Evolutionary conservation across 2,888 invertebrate species (phyloP).

Genomic region (Hydraecia micacea): DNA sequence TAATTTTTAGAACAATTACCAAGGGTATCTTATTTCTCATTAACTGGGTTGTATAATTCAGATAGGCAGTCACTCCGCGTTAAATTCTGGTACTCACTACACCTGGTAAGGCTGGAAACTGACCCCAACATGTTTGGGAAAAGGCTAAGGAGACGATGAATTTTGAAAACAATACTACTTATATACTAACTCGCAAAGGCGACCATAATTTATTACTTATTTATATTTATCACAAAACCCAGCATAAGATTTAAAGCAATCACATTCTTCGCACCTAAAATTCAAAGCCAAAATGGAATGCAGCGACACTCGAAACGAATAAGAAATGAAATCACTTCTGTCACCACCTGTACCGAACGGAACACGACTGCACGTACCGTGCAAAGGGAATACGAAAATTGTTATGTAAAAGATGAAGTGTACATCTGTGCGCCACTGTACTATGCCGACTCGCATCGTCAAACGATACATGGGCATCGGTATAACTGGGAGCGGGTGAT

Average conservation of each 20-base stretch:
- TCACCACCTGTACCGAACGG: constrained; percentile 46
- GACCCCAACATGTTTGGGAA: not conserved
- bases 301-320: constrained; percentile 32
- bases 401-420: constrained; percentile 62
- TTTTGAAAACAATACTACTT: not conserved
- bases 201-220: not conserved
- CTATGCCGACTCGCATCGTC: constrained; percentile 36
- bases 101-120: not conserved
- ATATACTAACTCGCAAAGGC: not conserved
- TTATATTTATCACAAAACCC: not conserved
- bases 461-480: constrained; percentile 40
- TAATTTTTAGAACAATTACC: not conserved
- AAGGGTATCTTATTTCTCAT: not conserved
- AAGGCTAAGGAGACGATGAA: not conserved
- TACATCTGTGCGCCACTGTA: constrained; percentile 63
- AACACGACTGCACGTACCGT: constrained; percentile 47
- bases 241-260: constrained; percentile 7
- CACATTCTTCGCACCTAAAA: constrained; percentile 13
- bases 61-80: not conserved
- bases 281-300: constrained; percentile 27
- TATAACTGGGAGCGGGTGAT: constrained; percentile 20
- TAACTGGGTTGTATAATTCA: not conserved
- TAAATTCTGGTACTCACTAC: not conserved
- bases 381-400: constrained; percentile 65
- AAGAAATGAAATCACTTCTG: constrained; percentile 51